phyloP scores from a whole-genome alignment of 2,888 invertebrate species.

The Anoplius nigerrimus region DNA sequence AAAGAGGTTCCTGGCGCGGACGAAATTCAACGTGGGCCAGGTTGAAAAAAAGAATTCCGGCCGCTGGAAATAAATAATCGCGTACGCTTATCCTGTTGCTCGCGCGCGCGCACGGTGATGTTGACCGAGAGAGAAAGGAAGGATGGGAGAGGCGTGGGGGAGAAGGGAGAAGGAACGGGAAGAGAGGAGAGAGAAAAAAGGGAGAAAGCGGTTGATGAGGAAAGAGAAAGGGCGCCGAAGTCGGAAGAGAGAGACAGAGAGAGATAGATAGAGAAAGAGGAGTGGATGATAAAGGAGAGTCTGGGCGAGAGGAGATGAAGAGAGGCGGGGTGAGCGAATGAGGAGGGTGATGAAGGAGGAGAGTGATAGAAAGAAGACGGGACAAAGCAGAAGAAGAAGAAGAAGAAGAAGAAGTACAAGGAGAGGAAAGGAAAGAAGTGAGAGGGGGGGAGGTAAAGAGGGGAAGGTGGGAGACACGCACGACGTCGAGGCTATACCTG shows the following conservation, averaged over 20 bases:
- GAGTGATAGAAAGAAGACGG: neutral
- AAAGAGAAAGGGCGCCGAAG: neutral
- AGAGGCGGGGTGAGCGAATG: neutral
- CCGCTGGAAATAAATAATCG: neutral
- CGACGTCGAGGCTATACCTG: conserved; percentile 19
- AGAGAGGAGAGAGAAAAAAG: neutral
- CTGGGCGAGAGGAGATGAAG: neutral
- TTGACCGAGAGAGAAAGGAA: neutral
- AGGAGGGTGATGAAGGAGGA: neutral
- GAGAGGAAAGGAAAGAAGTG: no score
- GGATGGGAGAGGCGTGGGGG: neutral
- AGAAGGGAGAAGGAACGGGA: no score
- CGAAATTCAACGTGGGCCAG: neutral
- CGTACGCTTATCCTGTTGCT: neutral
- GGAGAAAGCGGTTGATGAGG: neutral
- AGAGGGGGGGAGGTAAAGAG: conserved; percentile 3
- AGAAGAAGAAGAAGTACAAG: neutral
- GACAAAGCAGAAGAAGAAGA: neutral
- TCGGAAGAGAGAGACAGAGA: neutral
- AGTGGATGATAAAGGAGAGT: neutral
- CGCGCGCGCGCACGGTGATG: conserved; percentile 2
- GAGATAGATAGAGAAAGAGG: neutral
- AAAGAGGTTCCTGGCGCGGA: conserved; percentile 4
- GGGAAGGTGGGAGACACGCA: conserved; percentile 32
- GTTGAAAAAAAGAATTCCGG: neutral